Evolutionary conservation across 1,140 invertebrate species (phyloP), one percentile per base, ranked within the genome.

Genomic region (Zophobas morio): DNA sequence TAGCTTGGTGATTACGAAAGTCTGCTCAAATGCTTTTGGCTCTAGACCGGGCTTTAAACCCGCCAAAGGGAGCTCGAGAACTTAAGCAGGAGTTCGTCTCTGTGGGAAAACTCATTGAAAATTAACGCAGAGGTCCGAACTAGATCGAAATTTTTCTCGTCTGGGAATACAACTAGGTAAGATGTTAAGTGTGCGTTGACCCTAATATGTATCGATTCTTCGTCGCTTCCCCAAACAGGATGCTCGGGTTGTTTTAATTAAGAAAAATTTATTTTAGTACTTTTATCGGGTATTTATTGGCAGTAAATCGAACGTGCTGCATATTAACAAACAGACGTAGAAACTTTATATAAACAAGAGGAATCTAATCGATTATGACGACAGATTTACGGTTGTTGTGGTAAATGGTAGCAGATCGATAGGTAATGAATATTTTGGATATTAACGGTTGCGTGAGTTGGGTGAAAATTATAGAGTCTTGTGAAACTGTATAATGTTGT

Each of bases 231-330:
- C 20, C n/a, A 20, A 20, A 20, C 20, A 5, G 49, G 49, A 46
- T 46, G 6, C 3, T 3, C 6, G 6, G 42, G 2, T 51, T 51
- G 49, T 51, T 51, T 51, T 20, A 51, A 20, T 51, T 51, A 51
- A 51, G 2, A 34, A 8, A 5, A 57, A 33, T 57, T 53, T 57
- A 36, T 57, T 57, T 57, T 4, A 34, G 20, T 35, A 34, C 20
- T 36, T 36, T 57, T 57, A 57, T 57, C 32, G 54, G 2, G 33
- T 8, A 42, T 66, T 66, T 42, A 66, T 66, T 66, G 20, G 20
- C 8, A 42, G 33, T 47, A 66, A 66, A 66, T 42, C 39, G 8
- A 2, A 33, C 34, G 4, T 35, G 20, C 3, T 6, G 36, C 57
- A 63, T 37, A 63, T 63, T 37, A 63, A 63, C 35, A 37, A 37